Conservation (phyloP, 1,140 invertebrate species). For the Paralvinella palmiformis region DNA sequence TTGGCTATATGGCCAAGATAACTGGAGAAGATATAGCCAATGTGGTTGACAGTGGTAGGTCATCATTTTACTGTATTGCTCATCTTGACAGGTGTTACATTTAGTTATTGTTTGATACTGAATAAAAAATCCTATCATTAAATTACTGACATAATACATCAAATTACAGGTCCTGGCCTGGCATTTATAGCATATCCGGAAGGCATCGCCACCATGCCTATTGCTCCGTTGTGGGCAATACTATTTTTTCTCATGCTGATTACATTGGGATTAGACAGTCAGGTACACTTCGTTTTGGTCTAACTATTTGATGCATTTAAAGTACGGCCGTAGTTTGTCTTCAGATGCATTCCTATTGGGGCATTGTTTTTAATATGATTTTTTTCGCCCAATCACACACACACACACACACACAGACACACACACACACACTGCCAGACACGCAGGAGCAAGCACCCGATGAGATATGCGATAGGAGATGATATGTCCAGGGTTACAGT, state of each 20-base stretch:
- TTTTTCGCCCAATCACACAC: neutral
- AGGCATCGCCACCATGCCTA: too few relatives aligned
- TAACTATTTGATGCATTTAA: neutral
- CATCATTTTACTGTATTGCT: too few relatives aligned
- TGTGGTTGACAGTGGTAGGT: too few relatives aligned
- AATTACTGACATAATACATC: too few relatives aligned
- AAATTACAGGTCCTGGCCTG: too few relatives aligned
- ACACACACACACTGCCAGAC: neutral
- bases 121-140: too few relatives aligned
- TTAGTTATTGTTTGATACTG: too few relatives aligned
- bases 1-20: conserved; percentile 20
- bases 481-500: neutral
- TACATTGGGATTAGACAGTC: neutral
- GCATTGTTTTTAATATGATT: neutral
- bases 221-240: too few relatives aligned
- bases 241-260: neutral
- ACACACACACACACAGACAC: neutral
- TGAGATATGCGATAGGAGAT: neutral
- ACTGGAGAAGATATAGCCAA: too few relatives aligned
- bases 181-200: too few relatives aligned
- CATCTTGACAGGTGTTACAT: too few relatives aligned
- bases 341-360: neutral
- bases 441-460: neutral
- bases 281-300: neutral
- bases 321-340: neutral